Percentiles rank a stretch among this genome's conserved stretches.
These are phyloP conservation scores for Verasper variegatus DNA, from an alignment of 2,113 vertebrate genomes.

Conservation along the genomic window DNA sequence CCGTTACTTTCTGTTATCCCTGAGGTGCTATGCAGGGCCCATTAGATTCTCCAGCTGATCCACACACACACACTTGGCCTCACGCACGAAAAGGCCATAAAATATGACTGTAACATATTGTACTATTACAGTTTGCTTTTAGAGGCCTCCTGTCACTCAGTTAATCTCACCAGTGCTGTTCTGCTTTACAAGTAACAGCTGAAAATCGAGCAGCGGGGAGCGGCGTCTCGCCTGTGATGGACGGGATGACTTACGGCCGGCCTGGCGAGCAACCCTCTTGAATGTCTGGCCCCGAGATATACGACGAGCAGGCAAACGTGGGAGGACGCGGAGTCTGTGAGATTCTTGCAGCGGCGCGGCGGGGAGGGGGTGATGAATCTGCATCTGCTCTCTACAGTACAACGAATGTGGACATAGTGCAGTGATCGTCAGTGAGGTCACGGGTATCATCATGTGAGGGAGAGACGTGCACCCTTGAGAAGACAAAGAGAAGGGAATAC, in stretches of 20 bases:
- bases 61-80: constrained; percentile 47
- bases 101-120: constrained; percentile 67
- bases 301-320: constrained; percentile 64
- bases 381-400: constrained; percentile 62
- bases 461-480: not conserved
- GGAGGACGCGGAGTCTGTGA: constrained; percentile 67
- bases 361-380: constrained; percentile 61
- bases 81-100: constrained; percentile 55
- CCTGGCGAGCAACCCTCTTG: constrained; percentile 65
- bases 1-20: constrained; percentile 63
- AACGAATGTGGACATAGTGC: constrained; percentile 51
- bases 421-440: constrained; percentile 64
- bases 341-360: constrained; percentile 53
- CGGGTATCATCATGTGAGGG: constrained; percentile 30
- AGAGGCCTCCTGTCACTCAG: constrained; percentile 72
- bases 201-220: constrained; percentile 53
- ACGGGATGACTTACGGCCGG: constrained; percentile 70
- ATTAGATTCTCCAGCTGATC: constrained; percentile 22
- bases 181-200: constrained; percentile 71
- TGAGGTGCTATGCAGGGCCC: constrained; percentile 57
- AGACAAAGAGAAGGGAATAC: constrained; percentile 31
- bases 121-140: constrained; percentile 70
- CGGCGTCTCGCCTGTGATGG: constrained; percentile 46
- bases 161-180: constrained; percentile 69
- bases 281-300: constrained; percentile 69